A percentile compares a stretch with the other conserved stretches of the same genome.
These are phyloP conservation scores for Istiophorus platypterus DNA, from an alignment of 2,113 vertebrate species.

Conservation along the genomic window DNA sequence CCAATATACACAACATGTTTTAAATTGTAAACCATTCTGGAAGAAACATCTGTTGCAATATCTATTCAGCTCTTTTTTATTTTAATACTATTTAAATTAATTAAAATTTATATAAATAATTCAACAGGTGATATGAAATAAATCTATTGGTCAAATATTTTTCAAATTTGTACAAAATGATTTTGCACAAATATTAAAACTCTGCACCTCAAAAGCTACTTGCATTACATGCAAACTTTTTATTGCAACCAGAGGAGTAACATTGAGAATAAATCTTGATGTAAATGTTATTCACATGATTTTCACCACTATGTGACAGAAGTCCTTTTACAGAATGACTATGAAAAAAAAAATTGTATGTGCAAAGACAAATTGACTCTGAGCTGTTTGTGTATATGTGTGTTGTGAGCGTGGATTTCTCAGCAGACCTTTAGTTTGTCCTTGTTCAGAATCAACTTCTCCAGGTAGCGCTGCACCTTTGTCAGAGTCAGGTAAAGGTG, in stretches of 20 bases:
- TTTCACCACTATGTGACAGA: not conserved
- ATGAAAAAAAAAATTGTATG: not conserved
- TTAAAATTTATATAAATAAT: too few species aligned
- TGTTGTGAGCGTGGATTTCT: conserved; percentile 13
- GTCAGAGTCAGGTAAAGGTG: conserved; percentile 33
- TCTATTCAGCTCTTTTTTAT: not conserved
- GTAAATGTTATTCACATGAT: not conserved
- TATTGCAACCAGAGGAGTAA: not conserved
- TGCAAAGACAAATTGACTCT: conserved; percentile 14
- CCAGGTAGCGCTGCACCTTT: conserved; percentile 63
- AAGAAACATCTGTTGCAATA: not conserved
- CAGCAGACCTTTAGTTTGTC: conserved; percentile 83
- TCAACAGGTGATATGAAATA: not conserved
- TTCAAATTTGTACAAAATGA: not conserved
- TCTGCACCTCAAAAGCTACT: not conserved
- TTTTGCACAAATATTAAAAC: not conserved
- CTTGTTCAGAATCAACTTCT: conserved; percentile 63
- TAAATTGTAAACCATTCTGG: not conserved
- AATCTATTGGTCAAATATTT: not conserved
- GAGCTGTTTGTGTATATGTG: not conserved
- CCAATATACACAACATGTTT: not conserved
- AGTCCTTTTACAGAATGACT: not conserved
- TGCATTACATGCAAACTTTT: not conserved
- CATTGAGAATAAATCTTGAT: not conserved
- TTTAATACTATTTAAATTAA: too few species aligned